Evolutionary conservation across 2,797 vertebrate genomes (phyloP), one percentile per base, ranked within the genome.

Genomic region (Adrianichthys oophorus): DNA sequence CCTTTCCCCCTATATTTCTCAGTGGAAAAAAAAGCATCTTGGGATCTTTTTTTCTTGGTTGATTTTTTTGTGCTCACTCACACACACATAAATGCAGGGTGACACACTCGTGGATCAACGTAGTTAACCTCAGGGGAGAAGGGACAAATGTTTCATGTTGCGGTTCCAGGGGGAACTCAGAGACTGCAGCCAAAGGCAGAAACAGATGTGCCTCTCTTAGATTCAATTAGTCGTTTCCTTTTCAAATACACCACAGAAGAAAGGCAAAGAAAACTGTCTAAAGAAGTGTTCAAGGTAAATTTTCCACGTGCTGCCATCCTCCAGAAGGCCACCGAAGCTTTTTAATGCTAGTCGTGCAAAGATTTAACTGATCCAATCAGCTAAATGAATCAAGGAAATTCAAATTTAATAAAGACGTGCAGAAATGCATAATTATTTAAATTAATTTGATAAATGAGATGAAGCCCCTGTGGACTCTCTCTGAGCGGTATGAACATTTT

Each of bases 61-160:
- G n/a, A 19, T 19, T 13, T 81, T 72, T 70, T 58, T 53, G 19
- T 19, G 32, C 52, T 24, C 51, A 67, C 59, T 69, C 43, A 59
- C 40, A 62, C 55, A 45, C 61, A 65, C 21, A 48, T 23, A 41
- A 43, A 54, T 52, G 70, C 37, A 51, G 14, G 59, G 18, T 24
- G 42, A 65, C 65, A 64, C 68, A 70, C 59, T 57, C 59, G 15
- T 56, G 49, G 19, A 51, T 60, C 19, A 23, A 70, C 72, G 56
- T 26, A 54, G 66, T 62, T 15, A 61, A 74, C 64, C 71, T 63
- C 64, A 58, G 41, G 67, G 76, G 63, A 68, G 70, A 51, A 52
- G 71, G 76, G 77, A 75, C 71, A 70, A 85, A 86, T 85, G 74
- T 87, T 89, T 89, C 85, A 90, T 89, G 83, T 83, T 85, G 87